phyloP scores from a whole-genome alignment of 2,113 vertebrate species.

The Perca flavescens region DNA sequence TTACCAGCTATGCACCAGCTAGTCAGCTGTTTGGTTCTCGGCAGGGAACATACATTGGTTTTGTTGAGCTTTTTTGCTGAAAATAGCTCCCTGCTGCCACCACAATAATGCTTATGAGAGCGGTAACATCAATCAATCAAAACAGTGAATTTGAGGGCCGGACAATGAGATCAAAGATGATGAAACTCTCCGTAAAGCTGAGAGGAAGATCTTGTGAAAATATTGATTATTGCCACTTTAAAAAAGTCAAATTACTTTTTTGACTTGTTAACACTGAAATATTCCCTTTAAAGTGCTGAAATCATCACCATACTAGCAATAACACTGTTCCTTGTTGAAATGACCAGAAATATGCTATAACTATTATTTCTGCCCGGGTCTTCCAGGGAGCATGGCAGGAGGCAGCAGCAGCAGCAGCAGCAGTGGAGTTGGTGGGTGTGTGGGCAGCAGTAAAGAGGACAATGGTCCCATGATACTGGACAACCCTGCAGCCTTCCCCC shows the following conservation, averaged over 20 bases:
- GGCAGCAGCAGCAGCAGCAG: slow-evolving; percentile 79
- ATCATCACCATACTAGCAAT: background rate
- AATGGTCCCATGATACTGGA: slow-evolving; percentile 92
- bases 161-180: background rate
- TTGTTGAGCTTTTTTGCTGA: too few species aligned
- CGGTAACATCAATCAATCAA: too few species aligned
- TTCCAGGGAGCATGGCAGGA: slow-evolving; percentile 75
- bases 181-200: background rate
- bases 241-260: background rate
- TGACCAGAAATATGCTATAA: background rate
- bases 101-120: background rate
- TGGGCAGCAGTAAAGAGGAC: slow-evolving; percentile 80
- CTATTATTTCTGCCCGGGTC: background rate
- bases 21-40: background rate
- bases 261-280: background rate
- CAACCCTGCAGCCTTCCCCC: slow-evolving; percentile 89
- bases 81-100: background rate
- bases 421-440: slow-evolving; percentile 73
- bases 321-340: slow-evolving; percentile 15
- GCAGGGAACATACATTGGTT: background rate
- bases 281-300: background rate
- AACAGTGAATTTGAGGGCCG: too few species aligned
- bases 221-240: background rate
- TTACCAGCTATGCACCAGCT: background rate
- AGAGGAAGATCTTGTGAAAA: background rate